Evolutionary conservation across 2,888 invertebrate genomes (phyloP).

Genomic region (Diabrotica balteata): DNA sequence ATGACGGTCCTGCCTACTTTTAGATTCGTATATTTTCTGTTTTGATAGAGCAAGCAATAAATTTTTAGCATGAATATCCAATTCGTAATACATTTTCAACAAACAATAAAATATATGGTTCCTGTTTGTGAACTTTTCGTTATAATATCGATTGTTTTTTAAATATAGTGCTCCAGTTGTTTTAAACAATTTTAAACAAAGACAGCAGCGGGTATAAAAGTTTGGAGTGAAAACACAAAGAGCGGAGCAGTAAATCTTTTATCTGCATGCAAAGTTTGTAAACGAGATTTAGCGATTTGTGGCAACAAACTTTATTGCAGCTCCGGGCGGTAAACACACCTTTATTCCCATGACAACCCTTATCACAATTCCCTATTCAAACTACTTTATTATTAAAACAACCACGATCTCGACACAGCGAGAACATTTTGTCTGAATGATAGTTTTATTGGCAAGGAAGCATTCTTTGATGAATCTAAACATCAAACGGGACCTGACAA

Average conservation of each 20-base stretch:
- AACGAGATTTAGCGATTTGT: conserved; percentile 24
- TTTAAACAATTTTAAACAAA: not conserved
- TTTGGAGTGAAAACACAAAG: conserved; percentile 7
- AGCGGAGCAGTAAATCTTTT: conserved; percentile 13
- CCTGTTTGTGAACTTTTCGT: too few relatives aligned
- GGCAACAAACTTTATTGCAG: conserved; percentile 22
- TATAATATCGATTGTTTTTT: too few relatives aligned
- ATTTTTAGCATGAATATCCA: too few relatives aligned
- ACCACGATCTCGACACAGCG: conserved; percentile 15
- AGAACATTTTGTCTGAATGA: conserved; percentile 2
- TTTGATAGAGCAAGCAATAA: too few relatives aligned
- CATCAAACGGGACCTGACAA: too few relatives aligned
- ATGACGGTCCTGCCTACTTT: too few relatives aligned
- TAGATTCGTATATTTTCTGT: too few relatives aligned
- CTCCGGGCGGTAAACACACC: conserved; percentile 18
- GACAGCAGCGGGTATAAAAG: not conserved
- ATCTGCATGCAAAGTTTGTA: conserved; percentile 25
- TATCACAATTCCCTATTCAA: conserved; percentile 25
- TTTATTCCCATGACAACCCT: conserved; percentile 22
- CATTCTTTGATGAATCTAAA: too few relatives aligned
- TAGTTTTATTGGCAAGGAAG: conserved; percentile 6
- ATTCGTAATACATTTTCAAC: too few relatives aligned
- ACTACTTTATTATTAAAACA: conserved; percentile 24
- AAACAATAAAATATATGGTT: too few relatives aligned
- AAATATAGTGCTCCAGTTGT: too few relatives aligned